Base-by-base conservation (phyloP, 2,888 invertebrate genomes). In the Nephrocerus scutellatus region DNA sequence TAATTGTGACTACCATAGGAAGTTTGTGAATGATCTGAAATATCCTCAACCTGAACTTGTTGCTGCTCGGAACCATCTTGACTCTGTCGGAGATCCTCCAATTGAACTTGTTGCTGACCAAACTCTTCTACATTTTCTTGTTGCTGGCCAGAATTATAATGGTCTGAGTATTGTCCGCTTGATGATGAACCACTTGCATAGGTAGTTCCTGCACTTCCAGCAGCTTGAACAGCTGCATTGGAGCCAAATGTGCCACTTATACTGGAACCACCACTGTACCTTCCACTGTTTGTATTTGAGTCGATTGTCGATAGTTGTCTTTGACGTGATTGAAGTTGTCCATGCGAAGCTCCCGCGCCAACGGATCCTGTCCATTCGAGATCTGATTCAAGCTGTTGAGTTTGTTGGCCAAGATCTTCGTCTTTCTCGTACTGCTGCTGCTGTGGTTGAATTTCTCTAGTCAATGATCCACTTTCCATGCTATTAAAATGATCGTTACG, bases 361-460 rank as follows among this genome's bases (percentile, higher is more conserved):
- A 9, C 6, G 15, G 4, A 12, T 13, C 15, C n/a, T n/a, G n/a
- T 9, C 13, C n/a, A n/a, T n/a, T n/a, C n/a, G n/a, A n/a, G n/a
- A n/a, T n/a, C n/a, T n/a, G n/a, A n/a, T n/a, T n/a, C n/a, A n/a
- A n/a, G n/a, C n/a, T n/a, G n/a, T n/a, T n/a, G n/a, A n/a, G n/a
- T n/a, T 25, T 59, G 54, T 14, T 57, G 55, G 0, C 46, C 51
- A 5, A 49, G 39, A 31, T 55, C 42, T 25, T 48, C 46, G 6
- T 43, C 28, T 25, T 47, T 41, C 28, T 51, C 48, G 10, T 43
- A 45, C 7, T 41, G 30, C 33, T 52, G 49, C 25, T 47, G 37
- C 15, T 50, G 46, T 20, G 23, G 32, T 33, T 41, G 36, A 15
- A 43, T 33, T 23, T 46, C 45, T 5, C 36, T 36, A 3, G 43